A percentile compares a stretch with the other conserved stretches of the same genome.
phyloP scores from a whole-genome alignment of 2,797 vertebrate genomes.

The Premnoplex brunnescens region DNA sequence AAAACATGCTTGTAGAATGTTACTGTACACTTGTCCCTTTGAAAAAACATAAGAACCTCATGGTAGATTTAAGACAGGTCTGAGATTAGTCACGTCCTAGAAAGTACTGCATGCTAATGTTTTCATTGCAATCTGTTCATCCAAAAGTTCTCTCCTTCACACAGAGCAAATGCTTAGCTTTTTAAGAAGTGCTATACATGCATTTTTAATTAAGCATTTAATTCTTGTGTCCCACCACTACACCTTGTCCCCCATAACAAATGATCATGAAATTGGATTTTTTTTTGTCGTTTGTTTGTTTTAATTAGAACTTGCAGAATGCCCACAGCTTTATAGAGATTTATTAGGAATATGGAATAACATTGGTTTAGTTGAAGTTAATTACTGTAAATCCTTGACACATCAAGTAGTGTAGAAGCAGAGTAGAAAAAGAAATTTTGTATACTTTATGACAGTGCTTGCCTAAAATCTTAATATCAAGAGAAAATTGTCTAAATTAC shows the following conservation, averaged over 20 bases:
- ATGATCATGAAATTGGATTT: not conserved
- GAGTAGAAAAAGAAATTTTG: slow-evolving; percentile 11
- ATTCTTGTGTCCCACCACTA: not conserved
- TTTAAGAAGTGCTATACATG: not conserved
- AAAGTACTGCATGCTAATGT: slow-evolving; percentile 11
- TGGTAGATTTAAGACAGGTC: slow-evolving; percentile 12
- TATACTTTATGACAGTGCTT: not conserved
- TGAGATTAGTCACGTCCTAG: slow-evolving; percentile 50
- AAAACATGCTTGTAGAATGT: not conserved
- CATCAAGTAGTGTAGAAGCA: not conserved
- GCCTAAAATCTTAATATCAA: not conserved
- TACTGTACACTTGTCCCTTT: not conserved
- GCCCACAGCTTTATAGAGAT: not conserved
- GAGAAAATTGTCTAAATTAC: not conserved
- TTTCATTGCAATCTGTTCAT: slow-evolving; percentile 54
- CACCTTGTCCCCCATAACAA: not conserved
- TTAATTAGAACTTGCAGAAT: not conserved
- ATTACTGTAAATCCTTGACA: slow-evolving; percentile 42
- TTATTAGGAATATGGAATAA: slow-evolving; percentile 37
- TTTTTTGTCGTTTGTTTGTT: not conserved
- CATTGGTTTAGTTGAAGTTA: slow-evolving; percentile 31
- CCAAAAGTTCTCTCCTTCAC: slow-evolving; percentile 44
- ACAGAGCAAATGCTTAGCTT: slow-evolving; percentile 16
- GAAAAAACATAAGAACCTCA: not conserved
- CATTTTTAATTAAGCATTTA: slow-evolving; percentile 29